Evolutionary conservation across 2,113 vertebrate genomes (phyloP).

Genomic region (Antechinus flavipes): DNA sequence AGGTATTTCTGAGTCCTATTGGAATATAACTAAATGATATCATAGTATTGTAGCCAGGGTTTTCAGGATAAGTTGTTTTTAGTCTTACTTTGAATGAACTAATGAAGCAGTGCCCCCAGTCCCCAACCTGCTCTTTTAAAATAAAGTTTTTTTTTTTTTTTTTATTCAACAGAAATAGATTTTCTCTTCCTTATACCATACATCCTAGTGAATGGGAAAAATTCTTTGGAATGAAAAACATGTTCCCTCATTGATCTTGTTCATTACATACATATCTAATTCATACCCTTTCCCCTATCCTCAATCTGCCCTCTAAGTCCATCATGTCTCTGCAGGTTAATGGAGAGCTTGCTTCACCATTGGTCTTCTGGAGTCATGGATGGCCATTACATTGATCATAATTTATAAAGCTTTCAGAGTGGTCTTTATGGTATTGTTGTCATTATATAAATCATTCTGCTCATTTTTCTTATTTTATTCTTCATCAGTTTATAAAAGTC

Average conservation of each 20-base stretch:
- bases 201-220: background rate
- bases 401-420: background rate
- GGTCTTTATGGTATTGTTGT: background rate
- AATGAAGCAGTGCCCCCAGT: background rate
- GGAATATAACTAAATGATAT: too few relatives aligned
- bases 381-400: background rate
- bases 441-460: background rate
- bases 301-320: too few relatives aligned
- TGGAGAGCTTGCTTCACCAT: background rate
- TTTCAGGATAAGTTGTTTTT: too few relatives aligned
- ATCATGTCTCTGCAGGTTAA: background rate
- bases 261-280: background rate
- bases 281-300: too few relatives aligned
- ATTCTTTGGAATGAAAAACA: background rate
- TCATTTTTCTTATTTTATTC: background rate
- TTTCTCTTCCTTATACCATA: background rate
- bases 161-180: background rate
- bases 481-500: background rate
- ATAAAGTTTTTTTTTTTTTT: background rate
- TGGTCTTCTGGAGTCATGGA: background rate
- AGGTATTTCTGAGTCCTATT: background rate
- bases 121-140: background rate
- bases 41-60: background rate
- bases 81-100: background rate
- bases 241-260: background rate